Conservation (phyloP, 2,888 invertebrate species). For the Pristionchus mayeri region DNA sequence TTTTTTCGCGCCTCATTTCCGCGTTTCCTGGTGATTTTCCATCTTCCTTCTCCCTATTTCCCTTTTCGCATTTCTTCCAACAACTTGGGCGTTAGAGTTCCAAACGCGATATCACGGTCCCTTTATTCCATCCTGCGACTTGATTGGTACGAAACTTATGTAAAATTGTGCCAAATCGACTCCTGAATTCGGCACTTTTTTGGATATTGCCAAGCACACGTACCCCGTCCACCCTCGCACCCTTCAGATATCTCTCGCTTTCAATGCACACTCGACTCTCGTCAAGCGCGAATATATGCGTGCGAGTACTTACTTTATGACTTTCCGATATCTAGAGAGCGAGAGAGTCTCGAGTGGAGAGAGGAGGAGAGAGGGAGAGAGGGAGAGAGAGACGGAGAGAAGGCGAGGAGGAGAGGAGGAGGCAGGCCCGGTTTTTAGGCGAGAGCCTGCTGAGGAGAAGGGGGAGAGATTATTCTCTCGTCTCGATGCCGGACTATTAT, state of each 20-base stretch:
- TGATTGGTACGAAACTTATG: too few species aligned
- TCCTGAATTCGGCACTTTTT: too few species aligned
- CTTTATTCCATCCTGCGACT: too few species aligned
- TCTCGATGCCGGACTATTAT: constrained; percentile 15
- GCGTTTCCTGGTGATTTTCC: background rate
- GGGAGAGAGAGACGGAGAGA: background rate
- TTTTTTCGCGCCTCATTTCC: background rate
- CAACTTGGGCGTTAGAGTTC: background rate
- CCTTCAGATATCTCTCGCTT: background rate
- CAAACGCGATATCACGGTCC: too few species aligned
- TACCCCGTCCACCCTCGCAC: background rate
- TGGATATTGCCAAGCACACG: too few species aligned
- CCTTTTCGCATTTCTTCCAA: background rate
- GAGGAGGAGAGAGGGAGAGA: background rate
- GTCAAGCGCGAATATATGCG: constrained; percentile 10
- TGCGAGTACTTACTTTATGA: constrained; percentile 43
- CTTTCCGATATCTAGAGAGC: constrained; percentile 41
- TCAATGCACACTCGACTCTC: background rate
- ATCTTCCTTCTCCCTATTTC: background rate
- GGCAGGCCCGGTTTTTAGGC: constrained; percentile 20
- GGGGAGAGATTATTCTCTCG: constrained; percentile 32
- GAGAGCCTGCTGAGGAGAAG: background rate
- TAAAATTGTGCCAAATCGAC: too few species aligned
- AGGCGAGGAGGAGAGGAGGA: background rate
- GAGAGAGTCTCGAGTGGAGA: background rate